Evolutionary conservation across 2,113 vertebrate species (phyloP).

Genomic region (Prochilodus magdalenae): DNA sequence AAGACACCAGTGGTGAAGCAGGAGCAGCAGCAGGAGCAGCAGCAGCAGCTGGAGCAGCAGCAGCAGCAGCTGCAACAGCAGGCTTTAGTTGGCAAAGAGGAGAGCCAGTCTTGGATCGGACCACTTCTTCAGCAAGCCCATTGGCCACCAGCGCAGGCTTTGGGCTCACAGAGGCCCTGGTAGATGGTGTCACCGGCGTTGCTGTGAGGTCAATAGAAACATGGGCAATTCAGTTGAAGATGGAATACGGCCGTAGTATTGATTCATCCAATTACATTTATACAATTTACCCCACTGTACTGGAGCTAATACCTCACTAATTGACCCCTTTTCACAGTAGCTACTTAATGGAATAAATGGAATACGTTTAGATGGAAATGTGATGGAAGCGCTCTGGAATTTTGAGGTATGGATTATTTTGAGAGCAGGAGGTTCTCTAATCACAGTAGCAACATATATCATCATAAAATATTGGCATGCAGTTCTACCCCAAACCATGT

Average conservation of each 20-base stretch:
- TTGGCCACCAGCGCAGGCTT: background rate
- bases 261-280: background rate
- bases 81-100: background rate
- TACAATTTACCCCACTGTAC: background rate
- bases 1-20: background rate
- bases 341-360: no score
- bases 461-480: no score
- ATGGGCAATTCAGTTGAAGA: background rate
- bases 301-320: no score
- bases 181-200: constrained; percentile 4
- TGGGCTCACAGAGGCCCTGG: background rate
- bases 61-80: background rate
- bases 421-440: no score
- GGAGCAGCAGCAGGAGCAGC: background rate
- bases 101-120: constrained; percentile 21
- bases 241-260: background rate
- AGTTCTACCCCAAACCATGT: no score
- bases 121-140: background rate
- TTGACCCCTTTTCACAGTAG: no score
- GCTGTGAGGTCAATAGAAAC: background rate
- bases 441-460: no score
- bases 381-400: no score
- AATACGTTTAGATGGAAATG: no score
- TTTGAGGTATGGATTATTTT: no score
- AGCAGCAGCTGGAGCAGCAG: background rate